These are phyloP conservation scores for Lagopus muta DNA, from an alignment of 2,113 vertebrate species.

Conservation along the genomic window DNA sequence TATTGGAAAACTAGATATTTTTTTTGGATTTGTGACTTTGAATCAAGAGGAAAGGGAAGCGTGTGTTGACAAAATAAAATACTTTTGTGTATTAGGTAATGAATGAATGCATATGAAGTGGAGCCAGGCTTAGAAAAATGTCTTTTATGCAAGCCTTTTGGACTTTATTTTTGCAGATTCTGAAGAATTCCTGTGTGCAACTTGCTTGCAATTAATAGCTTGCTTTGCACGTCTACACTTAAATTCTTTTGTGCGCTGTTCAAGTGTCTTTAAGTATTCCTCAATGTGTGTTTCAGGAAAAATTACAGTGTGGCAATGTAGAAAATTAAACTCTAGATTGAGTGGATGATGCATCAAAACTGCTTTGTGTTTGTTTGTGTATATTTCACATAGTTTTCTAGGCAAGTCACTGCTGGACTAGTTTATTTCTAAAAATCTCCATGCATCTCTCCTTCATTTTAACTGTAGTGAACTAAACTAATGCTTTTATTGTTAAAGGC, in stretches of 20 bases:
- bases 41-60: not conserved
- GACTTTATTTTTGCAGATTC: not conserved
- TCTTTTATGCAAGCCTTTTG: not conserved
- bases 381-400: not conserved
- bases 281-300: not conserved
- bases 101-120: not conserved
- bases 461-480: not conserved
- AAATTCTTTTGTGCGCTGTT: not conserved
- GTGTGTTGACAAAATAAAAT: not conserved
- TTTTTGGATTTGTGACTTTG: not conserved
- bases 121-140: not conserved
- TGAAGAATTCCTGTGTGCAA: not conserved
- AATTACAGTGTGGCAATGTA: not conserved
- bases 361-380: not conserved
- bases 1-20: not conserved
- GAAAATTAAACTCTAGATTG: not conserved
- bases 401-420: not conserved
- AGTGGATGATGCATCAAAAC: not conserved
- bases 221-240: not conserved
- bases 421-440: not conserved
- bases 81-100: not conserved
- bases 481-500: not conserved
- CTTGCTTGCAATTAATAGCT: not conserved
- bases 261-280: not conserved
- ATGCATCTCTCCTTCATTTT: rapidly evolving